phyloP scores from a whole-genome alignment of 1,140 invertebrate species.

The Zophobas morio region DNA sequence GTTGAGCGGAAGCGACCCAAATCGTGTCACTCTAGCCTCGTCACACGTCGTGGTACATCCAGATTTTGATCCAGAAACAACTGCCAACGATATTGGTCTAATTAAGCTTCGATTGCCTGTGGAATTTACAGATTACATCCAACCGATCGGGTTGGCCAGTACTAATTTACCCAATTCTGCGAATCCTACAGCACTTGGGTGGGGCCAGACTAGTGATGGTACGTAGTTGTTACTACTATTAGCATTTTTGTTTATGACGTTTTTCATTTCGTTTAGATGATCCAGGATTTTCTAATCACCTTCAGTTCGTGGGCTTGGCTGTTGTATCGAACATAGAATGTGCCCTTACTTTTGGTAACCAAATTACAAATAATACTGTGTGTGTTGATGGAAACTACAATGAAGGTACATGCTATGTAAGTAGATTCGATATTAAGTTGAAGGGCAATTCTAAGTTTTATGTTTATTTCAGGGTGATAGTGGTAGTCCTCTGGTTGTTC shows the following conservation, averaged over 20 bases:
- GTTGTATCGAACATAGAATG: conserved; percentile 19
- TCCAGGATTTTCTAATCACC: not conserved
- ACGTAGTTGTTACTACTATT: not conserved
- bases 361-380: conserved; percentile 21
- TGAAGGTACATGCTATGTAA: conserved; percentile 21
- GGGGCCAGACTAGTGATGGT: conserved; percentile 1
- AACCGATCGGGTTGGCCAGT: not conserved
- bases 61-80: conserved; percentile 5
- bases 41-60: not conserved
- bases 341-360: conserved; percentile 7
- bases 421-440: not conserved
- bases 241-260: not conserved
- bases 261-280: not conserved
- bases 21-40: not conserved
- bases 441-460: not conserved
- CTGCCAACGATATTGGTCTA: not conserved
- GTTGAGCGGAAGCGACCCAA: not conserved
- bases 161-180: not conserved
- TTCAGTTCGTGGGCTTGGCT: not conserved
- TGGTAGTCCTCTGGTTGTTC: conserved; percentile 25
- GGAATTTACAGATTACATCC: conserved; percentile 9
- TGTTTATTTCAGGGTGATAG: conserved; percentile 5
- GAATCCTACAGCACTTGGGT: not conserved
- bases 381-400: conserved; percentile 34
- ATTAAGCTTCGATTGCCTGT: not conserved